Conservation (phyloP, 2,888 invertebrate species). For the Agonopterix alstromeriana region DNA sequence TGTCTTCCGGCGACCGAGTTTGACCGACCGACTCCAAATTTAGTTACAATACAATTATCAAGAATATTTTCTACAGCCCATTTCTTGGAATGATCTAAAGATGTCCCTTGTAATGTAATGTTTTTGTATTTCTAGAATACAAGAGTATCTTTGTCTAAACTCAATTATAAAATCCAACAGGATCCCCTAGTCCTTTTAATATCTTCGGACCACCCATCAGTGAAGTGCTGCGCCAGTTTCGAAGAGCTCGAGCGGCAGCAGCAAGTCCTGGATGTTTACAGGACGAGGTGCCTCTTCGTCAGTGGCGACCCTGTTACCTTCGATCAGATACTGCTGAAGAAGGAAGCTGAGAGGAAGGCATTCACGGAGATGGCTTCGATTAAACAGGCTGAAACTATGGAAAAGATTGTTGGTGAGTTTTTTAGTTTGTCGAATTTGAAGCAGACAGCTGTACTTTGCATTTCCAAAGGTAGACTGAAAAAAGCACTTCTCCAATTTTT, state of each 20-base stretch:
- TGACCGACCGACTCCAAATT: too few relatives aligned
- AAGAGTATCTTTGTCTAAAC: not conserved
- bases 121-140: too few relatives aligned
- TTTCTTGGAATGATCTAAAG: too few relatives aligned
- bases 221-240: slow-evolving; percentile 72
- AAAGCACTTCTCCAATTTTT: too few relatives aligned
- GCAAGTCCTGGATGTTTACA: slow-evolving; percentile 63
- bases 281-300: slow-evolving; percentile 67
- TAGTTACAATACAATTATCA: too few relatives aligned
- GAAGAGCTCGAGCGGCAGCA: slow-evolving; percentile 67
- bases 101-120: too few relatives aligned
- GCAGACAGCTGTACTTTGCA: too few relatives aligned
- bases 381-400: slow-evolving; percentile 69
- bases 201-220: slow-evolving; percentile 69
- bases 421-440: not conserved
- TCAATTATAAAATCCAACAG: slow-evolving; percentile 26
- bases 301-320: slow-evolving; percentile 71
- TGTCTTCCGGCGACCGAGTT: too few relatives aligned
- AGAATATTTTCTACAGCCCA: too few relatives aligned
- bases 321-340: slow-evolving; percentile 62
- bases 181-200: slow-evolving; percentile 73
- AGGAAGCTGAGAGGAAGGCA: slow-evolving; percentile 61
- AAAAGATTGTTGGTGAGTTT: slow-evolving; percentile 58
- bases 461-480: too few relatives aligned
- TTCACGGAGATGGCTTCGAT: slow-evolving; percentile 70